These are phyloP conservation scores for Trichonephila clavipes DNA, from an alignment of 1,140 invertebrate genomes.

Conservation along the genomic window DNA sequence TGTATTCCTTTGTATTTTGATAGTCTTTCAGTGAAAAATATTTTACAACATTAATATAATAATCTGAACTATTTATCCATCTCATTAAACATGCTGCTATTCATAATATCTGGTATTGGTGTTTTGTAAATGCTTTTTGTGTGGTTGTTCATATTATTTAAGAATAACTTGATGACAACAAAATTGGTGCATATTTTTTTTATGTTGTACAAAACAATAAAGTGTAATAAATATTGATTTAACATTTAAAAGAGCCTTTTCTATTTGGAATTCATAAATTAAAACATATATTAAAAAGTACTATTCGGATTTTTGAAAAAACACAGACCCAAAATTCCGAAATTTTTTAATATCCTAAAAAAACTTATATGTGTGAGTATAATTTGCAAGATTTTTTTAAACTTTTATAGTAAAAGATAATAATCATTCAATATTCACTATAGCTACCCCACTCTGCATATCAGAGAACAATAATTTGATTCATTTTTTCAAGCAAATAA, in stretches of 20 bases:
- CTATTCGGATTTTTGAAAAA: no score
- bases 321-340: no score
- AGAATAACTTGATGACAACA: constrained; percentile 13
- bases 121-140: constrained; percentile 72
- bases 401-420: no score
- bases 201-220: constrained; percentile 72
- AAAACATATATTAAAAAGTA: no score
- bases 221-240: constrained; percentile 67
- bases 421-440: no score
- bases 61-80: constrained; percentile 34
- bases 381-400: no score
- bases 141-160: constrained; percentile 54
- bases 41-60: constrained; percentile 24
- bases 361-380: no score
- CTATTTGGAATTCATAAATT: background rate
- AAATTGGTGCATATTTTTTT: constrained; percentile 70
- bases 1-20: constrained; percentile 56
- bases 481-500: no score
- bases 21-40: constrained; percentile 56
- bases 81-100: constrained; percentile 39
- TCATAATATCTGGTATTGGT: constrained; percentile 60
- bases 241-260: constrained; percentile 3
- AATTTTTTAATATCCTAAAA: no score
- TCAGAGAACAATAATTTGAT: no score
- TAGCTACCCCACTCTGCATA: no score